phyloP scores from a whole-genome alignment of 2,113 vertebrate species.

The Peromyscus polionotus region DNA sequence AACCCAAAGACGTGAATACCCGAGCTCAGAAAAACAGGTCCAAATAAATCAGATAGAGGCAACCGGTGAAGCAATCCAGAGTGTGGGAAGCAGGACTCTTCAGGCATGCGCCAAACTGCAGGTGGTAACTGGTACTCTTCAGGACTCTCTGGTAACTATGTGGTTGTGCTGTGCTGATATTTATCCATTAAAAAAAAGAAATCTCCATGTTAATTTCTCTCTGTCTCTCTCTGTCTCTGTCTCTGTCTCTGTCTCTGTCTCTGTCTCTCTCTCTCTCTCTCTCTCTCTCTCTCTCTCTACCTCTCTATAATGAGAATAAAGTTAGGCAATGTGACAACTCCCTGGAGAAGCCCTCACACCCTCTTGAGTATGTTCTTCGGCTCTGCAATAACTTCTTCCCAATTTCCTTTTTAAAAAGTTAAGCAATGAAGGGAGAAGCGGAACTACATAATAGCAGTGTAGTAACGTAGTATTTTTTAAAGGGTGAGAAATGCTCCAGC shows the following conservation, averaged over 20 bases:
- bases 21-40: neutral
- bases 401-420: neutral
- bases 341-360: neutral
- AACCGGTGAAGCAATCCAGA: accelerated
- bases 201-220: neutral
- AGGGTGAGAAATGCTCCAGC: neutral
- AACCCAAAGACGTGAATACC: neutral
- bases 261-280: neutral
- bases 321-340: neutral
- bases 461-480: neutral
- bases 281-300: neutral
- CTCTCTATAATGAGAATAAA: neutral
- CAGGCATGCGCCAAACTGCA: neutral
- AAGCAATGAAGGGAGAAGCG: slow-evolving; percentile 1
- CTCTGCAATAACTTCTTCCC: neutral
- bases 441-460: neutral
- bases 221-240: neutral
- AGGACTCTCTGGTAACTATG: neutral
- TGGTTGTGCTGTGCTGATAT: neutral
- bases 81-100: neutral
- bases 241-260: neutral
- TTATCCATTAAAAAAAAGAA: neutral
- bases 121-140: neutral
- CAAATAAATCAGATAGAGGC: neutral
- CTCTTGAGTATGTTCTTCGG: neutral